Base-by-base conservation (phyloP, 2,113 vertebrate species). In the Dicaeum eximium region DNA sequence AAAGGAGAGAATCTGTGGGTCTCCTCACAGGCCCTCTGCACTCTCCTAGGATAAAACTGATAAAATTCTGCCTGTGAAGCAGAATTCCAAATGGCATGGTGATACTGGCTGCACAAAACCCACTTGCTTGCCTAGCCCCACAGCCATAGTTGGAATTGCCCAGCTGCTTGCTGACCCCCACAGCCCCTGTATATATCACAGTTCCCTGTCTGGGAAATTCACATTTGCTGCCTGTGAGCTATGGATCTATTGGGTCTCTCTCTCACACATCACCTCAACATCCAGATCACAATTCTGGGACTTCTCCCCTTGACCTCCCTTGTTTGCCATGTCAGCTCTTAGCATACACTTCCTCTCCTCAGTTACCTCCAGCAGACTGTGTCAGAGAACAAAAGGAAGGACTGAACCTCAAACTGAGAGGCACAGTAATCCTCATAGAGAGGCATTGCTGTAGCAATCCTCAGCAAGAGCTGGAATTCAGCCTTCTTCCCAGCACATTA, bases 121-220 rank as follows among this genome's bases (percentile, higher is more conserved):
- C 9, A 9, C 24, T n/a, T 53, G 18, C 40, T 64, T 74, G 37
- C 54, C 91, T 58, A 77, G 89, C 40, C 25, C 42, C 54, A 57
- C 9, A 51, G 40, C 9, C 23, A 42, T 2, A 51, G 11, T 56
- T 0, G 2, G 4, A 60, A 50, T 12, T 30, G 2, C 14, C 38
- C 37, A 72, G 50, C 18, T 80, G n/a, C 64, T 42, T 42, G 42
- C 40, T 40, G 58, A 65, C 20, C 33, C 60, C 14, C 56, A 66
- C 10, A 80, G 47, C 11, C 4, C 18, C 17, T 40, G 1, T 2
- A 60, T 3, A 12, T 2, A 88, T 31, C 47, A 37, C 25, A 28
- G 12, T 9, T 89, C 19, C 6, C 35, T 71, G 37, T n/a, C 12
- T n/a, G 14, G 22, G 45, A 74, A 80, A 60, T 22, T 64, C 7